These are phyloP conservation scores for Drosophila basisetae DNA, from an alignment of 2,888 invertebrate species.

Conservation along the genomic window DNA sequence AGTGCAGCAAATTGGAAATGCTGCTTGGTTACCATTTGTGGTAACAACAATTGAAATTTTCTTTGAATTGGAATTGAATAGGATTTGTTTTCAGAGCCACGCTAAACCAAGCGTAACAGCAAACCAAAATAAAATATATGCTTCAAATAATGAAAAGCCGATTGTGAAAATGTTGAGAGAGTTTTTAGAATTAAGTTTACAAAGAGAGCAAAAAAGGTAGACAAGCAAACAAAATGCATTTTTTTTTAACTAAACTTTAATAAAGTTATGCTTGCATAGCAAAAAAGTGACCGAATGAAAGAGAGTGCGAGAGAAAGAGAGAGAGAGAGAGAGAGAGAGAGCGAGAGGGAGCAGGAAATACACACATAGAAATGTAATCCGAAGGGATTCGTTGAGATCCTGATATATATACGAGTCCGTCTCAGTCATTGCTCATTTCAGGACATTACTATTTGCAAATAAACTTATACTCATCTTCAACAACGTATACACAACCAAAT, in stretches of 20 bases:
- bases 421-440: not conserved
- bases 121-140: constrained; percentile 2
- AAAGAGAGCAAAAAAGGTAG: not conserved
- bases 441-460: too few species aligned
- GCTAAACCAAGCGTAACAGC: constrained; percentile 23
- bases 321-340: not conserved
- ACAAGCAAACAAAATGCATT: not conserved
- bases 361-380: not conserved
- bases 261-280: not conserved
- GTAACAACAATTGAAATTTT: constrained; percentile 48
- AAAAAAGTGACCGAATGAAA: not conserved
- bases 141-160: not conserved
- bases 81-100: constrained; percentile 30
- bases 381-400: not conserved
- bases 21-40: constrained; percentile 27
- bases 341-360: not conserved
- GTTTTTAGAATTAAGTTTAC: not conserved
- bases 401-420: not conserved
- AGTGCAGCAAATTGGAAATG: constrained; percentile 26
- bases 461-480: too few species aligned
- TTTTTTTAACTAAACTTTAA: not conserved
- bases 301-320: not conserved
- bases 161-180: constrained; percentile 13
- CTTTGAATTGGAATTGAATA: constrained; percentile 31
- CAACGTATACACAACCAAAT: not conserved